Evolutionary conservation across 23 tunicate species (phyloP), one percentile per base, ranked within the genome.

Genomic region (Styela clava): DNA sequence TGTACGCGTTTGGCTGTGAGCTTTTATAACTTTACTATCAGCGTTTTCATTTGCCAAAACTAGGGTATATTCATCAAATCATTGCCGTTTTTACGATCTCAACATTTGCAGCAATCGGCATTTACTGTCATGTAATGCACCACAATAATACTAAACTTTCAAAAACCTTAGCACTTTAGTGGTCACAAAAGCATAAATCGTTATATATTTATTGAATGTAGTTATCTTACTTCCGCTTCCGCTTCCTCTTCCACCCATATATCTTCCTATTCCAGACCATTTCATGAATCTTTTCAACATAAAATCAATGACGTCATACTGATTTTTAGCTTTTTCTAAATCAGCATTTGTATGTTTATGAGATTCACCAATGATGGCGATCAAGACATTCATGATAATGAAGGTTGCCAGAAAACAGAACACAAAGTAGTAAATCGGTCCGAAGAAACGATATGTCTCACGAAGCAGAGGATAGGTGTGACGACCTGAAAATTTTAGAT

Each of bases 331-430:
- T 67, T 83, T 83, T 30, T 31, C 71, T 16, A 83, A 34, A 63
- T 63, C 74, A 35, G 37, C 7, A 74, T 79, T 64, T 18, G 92
- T 84, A 36, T 78, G 44, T 16, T 85, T 88, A 86, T 90, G 89
- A n/a, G 95, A 89, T 64, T 89, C 95, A 78, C 94, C 94, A 74
- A 95, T 95, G 85, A 95, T 95, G 23, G 99, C 92, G 61, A 89
- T 83, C 37, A 95, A 86, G 21, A 95, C 72, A 86, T 95, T 95
- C 69, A 95, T 70, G 65, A 95, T 86, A 68, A 95, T 79, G 86
- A 95, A 95, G 2, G 85, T 74, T 12, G 91, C 83, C 2, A 91
- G 91, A 86, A 95, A 95, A 79, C 88, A 95, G 88, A 89, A 95
- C 44, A 90, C 25, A 62, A 95, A 90, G 91, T 95, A 95, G 74